A percentile compares a stretch with the other conserved stretches of the same genome.
Evolutionary conservation across 2,888 invertebrate species (phyloP).

Genomic region (Plebejus anna): DNA sequence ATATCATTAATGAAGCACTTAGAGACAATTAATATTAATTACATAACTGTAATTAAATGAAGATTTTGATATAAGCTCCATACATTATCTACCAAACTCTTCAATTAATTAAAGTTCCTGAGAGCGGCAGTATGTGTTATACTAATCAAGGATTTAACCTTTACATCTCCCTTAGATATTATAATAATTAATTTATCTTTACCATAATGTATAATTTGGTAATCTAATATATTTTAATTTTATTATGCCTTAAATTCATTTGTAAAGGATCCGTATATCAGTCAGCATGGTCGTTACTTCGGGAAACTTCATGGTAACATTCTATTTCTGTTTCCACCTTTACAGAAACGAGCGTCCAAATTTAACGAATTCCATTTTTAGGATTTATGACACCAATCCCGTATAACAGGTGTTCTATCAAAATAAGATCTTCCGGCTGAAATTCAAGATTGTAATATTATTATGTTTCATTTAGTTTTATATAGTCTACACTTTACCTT

Average conservation of each 20-base stretch:
- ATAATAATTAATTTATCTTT: too few relatives aligned
- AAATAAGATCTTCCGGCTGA: constrained; percentile 7
- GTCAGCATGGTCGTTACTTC: neutral
- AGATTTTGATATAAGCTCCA: too few relatives aligned
- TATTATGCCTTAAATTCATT: neutral
- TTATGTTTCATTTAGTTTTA: neutral
- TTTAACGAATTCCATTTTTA: constrained; percentile 18
- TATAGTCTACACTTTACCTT: neutral
- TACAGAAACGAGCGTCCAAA: constrained; percentile 22
- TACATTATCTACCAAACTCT: too few relatives aligned
- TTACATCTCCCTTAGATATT: too few relatives aligned
- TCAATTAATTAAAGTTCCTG: too few relatives aligned
- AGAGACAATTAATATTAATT: too few relatives aligned
- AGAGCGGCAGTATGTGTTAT: too few relatives aligned
- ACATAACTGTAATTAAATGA: too few relatives aligned
- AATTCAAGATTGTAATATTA: neutral
- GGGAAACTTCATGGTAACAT: neutral
- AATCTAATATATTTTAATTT: neutral
- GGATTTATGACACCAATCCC: constrained; percentile 8
- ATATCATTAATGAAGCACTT: neutral
- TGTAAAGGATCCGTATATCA: constrained; percentile 4
- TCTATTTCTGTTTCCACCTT: constrained; percentile 25
- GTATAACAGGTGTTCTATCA: constrained; percentile 19
- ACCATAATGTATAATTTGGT: too few relatives aligned
- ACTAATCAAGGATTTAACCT: too few relatives aligned